Conservation (phyloP, 2,888 invertebrate genomes). For the Schizotus pectinicornis region DNA sequence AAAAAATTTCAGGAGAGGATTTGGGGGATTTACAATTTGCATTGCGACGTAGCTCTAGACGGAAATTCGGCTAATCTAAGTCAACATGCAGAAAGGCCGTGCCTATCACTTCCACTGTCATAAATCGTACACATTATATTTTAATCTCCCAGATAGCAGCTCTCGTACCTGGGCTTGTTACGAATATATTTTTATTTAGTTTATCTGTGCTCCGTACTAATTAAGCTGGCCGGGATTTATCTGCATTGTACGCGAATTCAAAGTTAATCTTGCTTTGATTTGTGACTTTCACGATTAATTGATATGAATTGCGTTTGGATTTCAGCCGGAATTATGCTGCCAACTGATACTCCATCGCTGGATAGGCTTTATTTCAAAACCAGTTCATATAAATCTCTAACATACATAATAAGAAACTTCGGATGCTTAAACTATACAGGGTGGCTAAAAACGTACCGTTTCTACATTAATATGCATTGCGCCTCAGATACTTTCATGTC, state of each 20-base stretch:
- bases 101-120: conserved; percentile 27
- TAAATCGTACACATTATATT: conserved; percentile 25
- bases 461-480: no score
- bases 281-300: conserved; percentile 35
- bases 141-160: conserved; percentile 24
- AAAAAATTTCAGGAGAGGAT: no score
- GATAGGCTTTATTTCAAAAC: conserved; percentile 8
- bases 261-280: conserved; percentile 39
- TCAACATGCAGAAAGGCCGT: conserved; percentile 12
- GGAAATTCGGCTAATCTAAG: conserved; percentile 22
- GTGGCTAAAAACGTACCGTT: no score
- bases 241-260: conserved; percentile 36
- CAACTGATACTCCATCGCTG: background rate
- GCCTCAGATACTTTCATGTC: no score
- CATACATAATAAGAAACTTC: no score
- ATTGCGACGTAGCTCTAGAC: no score
- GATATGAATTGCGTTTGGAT: conserved; percentile 33
- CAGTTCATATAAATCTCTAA: no score
- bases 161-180: conserved; percentile 15
- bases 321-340: conserved; percentile 21
- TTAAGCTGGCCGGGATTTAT: conserved; percentile 36
- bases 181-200: conserved; percentile 25
- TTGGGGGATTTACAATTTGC: no score
- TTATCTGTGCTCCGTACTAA: conserved; percentile 29
- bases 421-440: no score